Evolutionary conservation across 2,888 invertebrate genomes (phyloP).

Genomic region (Graphium colonna): DNA sequence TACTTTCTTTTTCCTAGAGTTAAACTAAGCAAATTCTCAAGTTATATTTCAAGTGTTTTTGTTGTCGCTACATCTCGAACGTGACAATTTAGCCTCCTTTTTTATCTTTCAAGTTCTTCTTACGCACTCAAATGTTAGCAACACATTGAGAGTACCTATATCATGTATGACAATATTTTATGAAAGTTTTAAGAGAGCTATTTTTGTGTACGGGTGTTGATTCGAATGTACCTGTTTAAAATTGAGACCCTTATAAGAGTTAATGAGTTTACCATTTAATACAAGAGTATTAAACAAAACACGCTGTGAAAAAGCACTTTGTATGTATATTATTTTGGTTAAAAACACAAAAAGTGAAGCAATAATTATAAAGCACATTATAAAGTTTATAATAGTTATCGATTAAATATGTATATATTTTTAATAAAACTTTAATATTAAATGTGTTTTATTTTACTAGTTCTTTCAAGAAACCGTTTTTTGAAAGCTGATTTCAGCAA

Average conservation of each 20-base stretch:
- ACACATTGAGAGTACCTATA: conserved; percentile 32
- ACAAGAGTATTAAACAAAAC: conserved; percentile 5
- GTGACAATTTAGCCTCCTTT: not conserved
- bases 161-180: conserved; percentile 59
- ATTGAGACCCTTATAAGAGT: conserved; percentile 4
- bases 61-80: not conserved
- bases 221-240: conserved; percentile 22
- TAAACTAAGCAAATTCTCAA: not conserved
- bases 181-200: conserved; percentile 52
- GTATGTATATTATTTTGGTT: conserved; percentile 2
- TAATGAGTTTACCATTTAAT: not conserved
- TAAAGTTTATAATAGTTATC: conserved; percentile 16
- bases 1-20: conserved; percentile 4
- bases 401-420: conserved; percentile 52
- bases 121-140: conserved; percentile 2
- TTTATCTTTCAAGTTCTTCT: not conserved
- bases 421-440: conserved; percentile 53
- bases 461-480: not conserved
- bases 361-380: conserved; percentile 18
- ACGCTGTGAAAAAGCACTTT: conserved; percentile 4
- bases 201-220: conserved; percentile 46
- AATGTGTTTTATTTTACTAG: conserved; percentile 30
- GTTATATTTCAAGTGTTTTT: not conserved
- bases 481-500: not conserved
- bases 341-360: conserved; percentile 10